Evolutionary conservation across 2,888 invertebrate species (phyloP), one percentile per base, ranked within the genome.

Genomic region (Busseola fusca): DNA sequence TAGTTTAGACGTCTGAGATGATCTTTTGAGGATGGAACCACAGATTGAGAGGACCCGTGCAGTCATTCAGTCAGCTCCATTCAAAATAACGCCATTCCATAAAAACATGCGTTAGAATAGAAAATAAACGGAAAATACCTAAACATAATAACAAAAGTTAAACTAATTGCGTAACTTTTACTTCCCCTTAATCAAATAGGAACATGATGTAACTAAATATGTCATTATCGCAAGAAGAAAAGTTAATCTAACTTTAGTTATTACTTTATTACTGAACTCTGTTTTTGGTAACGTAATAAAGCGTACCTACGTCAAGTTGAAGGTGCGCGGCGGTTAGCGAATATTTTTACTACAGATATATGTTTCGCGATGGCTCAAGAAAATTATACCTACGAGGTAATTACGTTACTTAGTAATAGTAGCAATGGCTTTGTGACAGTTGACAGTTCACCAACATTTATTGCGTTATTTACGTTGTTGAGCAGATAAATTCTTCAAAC

Each of bases 221-320:
- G 56, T 72, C 64, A 65, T 78, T 64, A 69, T 37, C 66, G 37
- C 66, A 42, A 62, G 37, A 63, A 64, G 57, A 63, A 75, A 81
- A 84, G 63, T 84, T 80, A 64, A 59, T 76, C 59, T 57, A 82
- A 84, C 84, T 84, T 84, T 73, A 59, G 80, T 74, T 74, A 71
- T 74, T 68, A 48, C 48, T 56, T 59, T 64, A 67, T 80, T 76
- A 68, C 42, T 73, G 57, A 63, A 74, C 76, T 69, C 57, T 76
- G 73, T 73, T 75, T 78, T 76, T 59, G 57, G 64, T 69, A 69
- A 73, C 56, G 12, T 64, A 56, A 78, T 78, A 56, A 76, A 30
- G 21, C 34, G 10, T n/a, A 60, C 42, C 42, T 42, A 42, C 14
- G 54, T 45, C 18, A 50, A 27, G 37, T 40, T n/a, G n/a, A 27